Evolutionary conservation across 2,113 vertebrate genomes (phyloP), one percentile per base, ranked within the genome.

Genomic region (Strix uralensis): DNA sequence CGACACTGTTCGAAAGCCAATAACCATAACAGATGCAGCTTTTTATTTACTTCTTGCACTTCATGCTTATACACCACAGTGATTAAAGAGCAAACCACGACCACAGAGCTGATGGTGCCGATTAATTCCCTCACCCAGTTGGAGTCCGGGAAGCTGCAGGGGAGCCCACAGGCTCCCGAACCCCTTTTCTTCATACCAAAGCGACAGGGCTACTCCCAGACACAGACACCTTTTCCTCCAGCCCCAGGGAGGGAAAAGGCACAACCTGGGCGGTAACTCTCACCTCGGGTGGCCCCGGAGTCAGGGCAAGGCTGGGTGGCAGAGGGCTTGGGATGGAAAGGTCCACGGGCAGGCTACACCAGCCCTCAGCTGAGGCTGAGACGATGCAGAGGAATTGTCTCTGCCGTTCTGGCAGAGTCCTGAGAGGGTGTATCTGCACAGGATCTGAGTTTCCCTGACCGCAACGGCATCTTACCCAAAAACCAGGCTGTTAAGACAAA

Each of bases 381-480:
- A 51, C 0, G 5, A 73, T 7, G n/a, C 40, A 73, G 61, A 80
- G 38, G 38, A 58, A 70, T 25, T 2, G 8, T 19, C 59, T 61
- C 54, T 61, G 65, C 38, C 9, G 1, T 18, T 65, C 81, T n/a
- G 26, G 30, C 58, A 15, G 22, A n/a, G 38, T 5, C 29, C 66
- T 0, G 0, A 29, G 22, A 72, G 36, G 71, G 22, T 52, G 29
- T 17, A 44, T 34, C 92, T 44, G 40, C 42, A 36, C 6, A 44
- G 23, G 36, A n/a, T 42, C 15, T 42, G 70, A 10, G 72, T 29
- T 34, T 80, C 63, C 80, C 55, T 34, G 29, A 57, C 51, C 36
- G 42, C 36, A 63, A 15, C 0, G 2, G 4, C 38, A 69, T 30
- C 15, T 40, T 4, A 23, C 8, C 34, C 13, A 1, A 34, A 62